These are phyloP conservation scores for Archips xylosteana DNA, from an alignment of 2,888 invertebrate genomes.

Conservation along the genomic window DNA sequence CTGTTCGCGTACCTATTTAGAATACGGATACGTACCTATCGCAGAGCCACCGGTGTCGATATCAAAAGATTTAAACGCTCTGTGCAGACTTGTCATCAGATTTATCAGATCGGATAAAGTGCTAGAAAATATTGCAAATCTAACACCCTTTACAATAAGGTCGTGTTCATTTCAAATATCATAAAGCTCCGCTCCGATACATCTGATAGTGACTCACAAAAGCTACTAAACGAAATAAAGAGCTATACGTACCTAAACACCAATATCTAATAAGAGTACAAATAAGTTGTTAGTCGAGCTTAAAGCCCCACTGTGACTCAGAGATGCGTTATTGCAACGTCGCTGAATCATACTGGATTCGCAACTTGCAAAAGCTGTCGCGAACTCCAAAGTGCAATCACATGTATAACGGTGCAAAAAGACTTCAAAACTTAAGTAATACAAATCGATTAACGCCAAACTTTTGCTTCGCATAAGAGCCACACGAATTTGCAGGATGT, in stretches of 20 bases:
- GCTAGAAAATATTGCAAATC: neutral
- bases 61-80: slow-evolving; percentile 1
- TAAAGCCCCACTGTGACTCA: slow-evolving; percentile 31
- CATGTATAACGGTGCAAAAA: neutral
- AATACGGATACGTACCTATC: neutral
- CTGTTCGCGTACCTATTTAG: neutral
- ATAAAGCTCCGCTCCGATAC: neutral
- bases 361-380: slow-evolving; percentile 49
- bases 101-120: neutral
- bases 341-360: slow-evolving; percentile 48
- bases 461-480: neutral
- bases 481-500: neutral
- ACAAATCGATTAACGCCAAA: neutral
- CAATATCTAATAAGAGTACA: slow-evolving; percentile 26
- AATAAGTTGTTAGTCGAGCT: slow-evolving; percentile 27
- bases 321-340: slow-evolving; percentile 31
- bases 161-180: neutral
- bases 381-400: neutral
- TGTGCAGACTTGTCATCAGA: neutral
- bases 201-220: slow-evolving; percentile 3
- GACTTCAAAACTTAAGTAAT: neutral
- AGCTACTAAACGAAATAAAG: slow-evolving; percentile 17
- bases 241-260: slow-evolving; percentile 10
- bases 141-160: neutral
- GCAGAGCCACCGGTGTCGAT: neutral